A percentile compares a stretch with the other conserved stretches of the same genome.
Conservation (phyloP, 2,797 vertebrate genomes). For the Enoplosus armatus region DNA sequence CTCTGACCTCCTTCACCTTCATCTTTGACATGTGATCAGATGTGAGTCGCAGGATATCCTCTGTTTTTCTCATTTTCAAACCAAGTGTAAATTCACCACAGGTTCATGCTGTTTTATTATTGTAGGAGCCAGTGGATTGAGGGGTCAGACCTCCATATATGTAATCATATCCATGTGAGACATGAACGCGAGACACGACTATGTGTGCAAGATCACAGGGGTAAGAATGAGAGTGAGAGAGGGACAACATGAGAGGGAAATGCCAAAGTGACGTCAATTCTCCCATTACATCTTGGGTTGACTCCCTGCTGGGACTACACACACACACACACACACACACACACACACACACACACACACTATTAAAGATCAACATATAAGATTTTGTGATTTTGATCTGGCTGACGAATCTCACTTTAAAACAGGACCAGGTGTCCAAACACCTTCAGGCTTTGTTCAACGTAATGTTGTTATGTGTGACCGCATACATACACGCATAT, state of each 20-base stretch:
- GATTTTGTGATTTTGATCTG: conserved; percentile 18
- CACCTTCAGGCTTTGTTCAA: conserved; percentile 22
- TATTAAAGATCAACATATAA: conserved; percentile 3
- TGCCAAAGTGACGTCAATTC: conserved; percentile 44
- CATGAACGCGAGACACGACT: conserved; percentile 30
- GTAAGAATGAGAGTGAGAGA: not conserved
- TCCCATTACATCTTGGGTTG: conserved; percentile 21
- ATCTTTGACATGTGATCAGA: conserved; percentile 67
- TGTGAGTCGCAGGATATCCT: conserved; percentile 43
- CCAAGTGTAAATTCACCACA: conserved; percentile 53
- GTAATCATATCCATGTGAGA: conserved; percentile 67
- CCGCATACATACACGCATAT: not conserved
- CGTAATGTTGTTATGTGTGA: not conserved
- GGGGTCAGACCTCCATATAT: conserved; percentile 40
- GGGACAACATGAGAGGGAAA: conserved; percentile 32
- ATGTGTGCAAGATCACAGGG: conserved; percentile 34
- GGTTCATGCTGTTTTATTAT: conserved; percentile 48
- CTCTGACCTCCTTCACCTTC: conserved; percentile 62
- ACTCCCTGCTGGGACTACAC: conserved; percentile 52
- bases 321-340: not conserved
- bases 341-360: not conserved
- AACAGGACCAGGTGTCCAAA: conserved; percentile 33
- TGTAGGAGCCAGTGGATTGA: conserved; percentile 12
- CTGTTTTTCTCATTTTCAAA: conserved; percentile 34
- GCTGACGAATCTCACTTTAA: conserved; percentile 28